Conservation (phyloP, 2,113 vertebrate species). For the Drymodes brunneopygia region DNA sequence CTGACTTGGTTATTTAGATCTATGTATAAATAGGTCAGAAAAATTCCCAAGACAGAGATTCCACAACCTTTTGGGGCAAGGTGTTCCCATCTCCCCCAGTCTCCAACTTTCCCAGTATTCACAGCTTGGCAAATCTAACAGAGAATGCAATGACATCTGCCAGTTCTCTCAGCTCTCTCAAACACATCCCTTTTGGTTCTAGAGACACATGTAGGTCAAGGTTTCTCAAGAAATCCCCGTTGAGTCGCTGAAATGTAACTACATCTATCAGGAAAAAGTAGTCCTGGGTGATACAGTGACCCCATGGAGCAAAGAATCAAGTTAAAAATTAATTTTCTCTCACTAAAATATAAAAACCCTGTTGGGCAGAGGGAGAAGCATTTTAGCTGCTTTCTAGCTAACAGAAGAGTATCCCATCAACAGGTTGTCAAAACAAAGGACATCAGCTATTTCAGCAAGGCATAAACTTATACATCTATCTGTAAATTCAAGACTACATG, state of each 20-base stretch:
- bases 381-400: background rate
- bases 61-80: background rate
- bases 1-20: background rate
- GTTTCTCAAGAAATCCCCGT: background rate
- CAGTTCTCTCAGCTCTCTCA: background rate
- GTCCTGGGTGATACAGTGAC: background rate
- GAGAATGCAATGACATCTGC: background rate
- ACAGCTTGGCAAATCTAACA: background rate
- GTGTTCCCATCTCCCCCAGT: accelerated
- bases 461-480: background rate
- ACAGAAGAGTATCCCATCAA: background rate
- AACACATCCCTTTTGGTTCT: background rate
- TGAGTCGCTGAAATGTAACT: background rate
- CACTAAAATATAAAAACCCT: background rate
- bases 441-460: background rate
- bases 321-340: background rate
- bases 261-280: background rate
- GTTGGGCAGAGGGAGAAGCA: background rate
- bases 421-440: background rate
- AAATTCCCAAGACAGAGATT: background rate
- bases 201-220: background rate
- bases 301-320: background rate
- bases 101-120: background rate
- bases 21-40: background rate
- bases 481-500: background rate